Conservation (phyloP, 2,888 invertebrate genomes). For the Lacanobia oleracea region DNA sequence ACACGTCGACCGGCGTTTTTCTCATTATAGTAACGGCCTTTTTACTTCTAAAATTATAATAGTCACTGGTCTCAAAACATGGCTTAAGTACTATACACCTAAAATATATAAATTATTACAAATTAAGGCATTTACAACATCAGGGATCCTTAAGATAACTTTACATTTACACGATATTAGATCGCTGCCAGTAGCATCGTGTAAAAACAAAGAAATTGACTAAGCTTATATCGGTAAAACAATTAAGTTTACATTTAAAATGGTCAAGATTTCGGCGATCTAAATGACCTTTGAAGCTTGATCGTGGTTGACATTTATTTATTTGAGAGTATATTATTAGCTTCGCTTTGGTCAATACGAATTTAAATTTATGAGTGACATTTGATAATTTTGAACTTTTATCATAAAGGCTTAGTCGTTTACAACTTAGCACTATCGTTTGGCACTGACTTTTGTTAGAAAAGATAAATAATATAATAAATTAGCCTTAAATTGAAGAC, state of each 20-base stretch:
- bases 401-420: conserved; percentile 86
- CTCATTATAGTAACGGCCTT: conserved; percentile 79
- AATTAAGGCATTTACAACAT: conserved; percentile 91
- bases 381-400: conserved; percentile 83
- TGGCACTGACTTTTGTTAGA: conserved; percentile 87
- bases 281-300: conserved; percentile 85
- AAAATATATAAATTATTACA: conserved; percentile 91
- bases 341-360: conserved; percentile 85
- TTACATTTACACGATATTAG: conserved; percentile 88
- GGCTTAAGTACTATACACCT: conserved; percentile 91
- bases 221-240: conserved; percentile 90
- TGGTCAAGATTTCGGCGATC: conserved; percentile 91
- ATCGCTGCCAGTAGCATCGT: conserved; percentile 84
- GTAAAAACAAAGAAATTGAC: conserved; percentile 89
- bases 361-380: conserved; percentile 74
- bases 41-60: conserved; percentile 89
- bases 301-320: conserved; percentile 63
- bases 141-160: conserved; percentile 88
- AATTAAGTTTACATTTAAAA: conserved; percentile 87
- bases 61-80: conserved; percentile 91
- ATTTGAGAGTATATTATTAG: conserved; percentile 71
- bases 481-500: conserved; percentile 82
- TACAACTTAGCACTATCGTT: conserved; percentile 89
- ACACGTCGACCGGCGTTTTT: conserved; percentile 84
- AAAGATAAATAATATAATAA: conserved; percentile 77